phyloP scores from a whole-genome alignment of 2,113 vertebrate genomes.

The Lonchura striata region DNA sequence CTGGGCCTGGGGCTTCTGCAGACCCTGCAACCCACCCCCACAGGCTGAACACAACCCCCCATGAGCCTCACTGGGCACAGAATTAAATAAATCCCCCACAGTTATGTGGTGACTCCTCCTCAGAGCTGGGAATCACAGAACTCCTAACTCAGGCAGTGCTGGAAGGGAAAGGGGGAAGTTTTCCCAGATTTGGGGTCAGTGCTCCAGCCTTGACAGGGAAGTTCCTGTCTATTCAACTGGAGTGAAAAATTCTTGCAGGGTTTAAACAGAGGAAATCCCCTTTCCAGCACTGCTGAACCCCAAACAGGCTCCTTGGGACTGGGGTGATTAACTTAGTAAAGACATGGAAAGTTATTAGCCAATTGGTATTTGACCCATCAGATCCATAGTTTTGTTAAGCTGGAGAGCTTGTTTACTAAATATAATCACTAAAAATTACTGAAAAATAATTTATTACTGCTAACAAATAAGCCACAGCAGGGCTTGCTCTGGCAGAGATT shows the following conservation, averaged over 20 bases:
- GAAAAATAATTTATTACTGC: background rate
- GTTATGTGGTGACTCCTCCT: rapidly evolving
- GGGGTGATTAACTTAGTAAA: background rate
- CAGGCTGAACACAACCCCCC: background rate
- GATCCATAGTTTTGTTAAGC: rapidly evolving
- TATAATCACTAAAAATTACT: background rate
- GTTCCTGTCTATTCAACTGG: background rate
- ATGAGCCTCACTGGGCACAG: background rate
- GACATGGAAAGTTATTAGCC: background rate
- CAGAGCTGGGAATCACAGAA: background rate
- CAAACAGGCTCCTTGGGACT: background rate
- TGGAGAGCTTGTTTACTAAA: background rate
- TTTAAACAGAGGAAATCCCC: background rate
- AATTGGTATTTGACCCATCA: background rate
- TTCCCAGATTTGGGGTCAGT: rapidly evolving
- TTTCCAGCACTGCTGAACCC: background rate
- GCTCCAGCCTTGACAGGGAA: background rate
- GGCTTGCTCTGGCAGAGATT: background rate
- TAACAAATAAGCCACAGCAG: background rate
- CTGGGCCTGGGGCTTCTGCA: background rate
- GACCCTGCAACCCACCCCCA: rapidly evolving
- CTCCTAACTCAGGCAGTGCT: background rate
- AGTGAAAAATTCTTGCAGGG: background rate
- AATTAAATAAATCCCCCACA: background rate
- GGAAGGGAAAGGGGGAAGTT: background rate